Evolutionary conservation across 1,140 invertebrate species (phyloP), one percentile per base, ranked within the genome.

Genomic region (Procambarus clarkii): DNA sequence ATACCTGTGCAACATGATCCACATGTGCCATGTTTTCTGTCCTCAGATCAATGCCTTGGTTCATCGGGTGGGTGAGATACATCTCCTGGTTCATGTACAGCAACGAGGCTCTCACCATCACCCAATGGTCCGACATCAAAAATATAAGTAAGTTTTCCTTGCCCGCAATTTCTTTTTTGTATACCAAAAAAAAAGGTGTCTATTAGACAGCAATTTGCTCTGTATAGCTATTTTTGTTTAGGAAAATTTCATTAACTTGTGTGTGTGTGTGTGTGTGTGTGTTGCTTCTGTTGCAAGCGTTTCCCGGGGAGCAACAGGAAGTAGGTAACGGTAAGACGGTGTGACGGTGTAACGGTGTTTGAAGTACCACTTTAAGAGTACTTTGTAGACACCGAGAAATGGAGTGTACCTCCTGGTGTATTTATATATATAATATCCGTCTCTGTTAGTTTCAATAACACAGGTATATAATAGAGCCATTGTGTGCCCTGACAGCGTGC

Each of bases 401-500:
- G 13, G 7, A 9, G 7, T 9, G 54, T 58, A 7, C 54, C 8
- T 9, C 54, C 7, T 8, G 13, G 54, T 58, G 54, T 58, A 58
- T 13, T 1, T 8, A 58, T 58, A 9, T 58, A 58, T 58, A 58
- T 13, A 58, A 34, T 34, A 34, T 34, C 34, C 34, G 0, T 34
- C 34, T 34, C 34, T 34, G 34, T 13, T 13, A 58, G 54, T 13
- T 58, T 8, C 54, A 58, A 2, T 58, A 58, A 58, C 54, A 58
- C 54, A 45, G 60, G 64, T 76, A 60, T 54, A 34, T 44, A 58
- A 46, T 78, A 15, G 3, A 5, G 24, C 7, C 48, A 44, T 48
- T 81, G 21, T 94, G 92, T 93, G 93, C 91, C 95, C 95, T 54
- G 8, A 76, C 94, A 98, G 97, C 97, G 45, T 98, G 97, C 92